Base-by-base conservation (phyloP, 1,140 invertebrate species). In the Anoplolepis gracilipes region DNA sequence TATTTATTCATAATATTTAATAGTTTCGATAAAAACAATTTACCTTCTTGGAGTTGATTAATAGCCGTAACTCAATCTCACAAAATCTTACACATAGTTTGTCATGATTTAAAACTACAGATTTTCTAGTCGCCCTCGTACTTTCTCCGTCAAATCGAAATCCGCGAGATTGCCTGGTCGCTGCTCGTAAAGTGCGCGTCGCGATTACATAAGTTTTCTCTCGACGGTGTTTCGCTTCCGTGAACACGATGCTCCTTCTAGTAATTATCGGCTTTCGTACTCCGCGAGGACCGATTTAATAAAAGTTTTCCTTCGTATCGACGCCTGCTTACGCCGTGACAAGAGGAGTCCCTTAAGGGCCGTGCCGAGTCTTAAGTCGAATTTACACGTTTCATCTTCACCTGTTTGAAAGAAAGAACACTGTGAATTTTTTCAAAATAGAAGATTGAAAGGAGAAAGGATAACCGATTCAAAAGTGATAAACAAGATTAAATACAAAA, bases 191-290 rank as follows among this genome's bases (percentile, higher is more conserved):
- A 81, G 28, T 59, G 78, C 55, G 36, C 78, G 59, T 82, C 53
- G 78, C 78, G 78, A 82, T 82, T 82, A 82, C 78, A 55, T 62
- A 82, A 82, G 67, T 82, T 82, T 73, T 82, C 78, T 82, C 67
- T 82, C 78, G 36, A 36, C 53, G 25, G 78, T 67, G 67, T 73
- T 72, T 73, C 67, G 67, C 78, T 82, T 69, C 33, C 53, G 78
- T 46, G 78, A 82, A 72, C 78, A 82, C 53, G 78, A 72, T 82
- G 67, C 65, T 57, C 25, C 78, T 57, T 55, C 65, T n/a, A 73
- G 78, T 82, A 82, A 82, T 82, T 82, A 82, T 82, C 78, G 53
- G n/a, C 36, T 19, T n/a, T 55, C 25, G 39, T 42, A 10, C 61
- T 67, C 84, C 59, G 16, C 49, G 61, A 67, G 75, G 84, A 78